Evolutionary conservation across 2,113 vertebrate species (phyloP).

Genomic region (Ictalurus punctatus): DNA sequence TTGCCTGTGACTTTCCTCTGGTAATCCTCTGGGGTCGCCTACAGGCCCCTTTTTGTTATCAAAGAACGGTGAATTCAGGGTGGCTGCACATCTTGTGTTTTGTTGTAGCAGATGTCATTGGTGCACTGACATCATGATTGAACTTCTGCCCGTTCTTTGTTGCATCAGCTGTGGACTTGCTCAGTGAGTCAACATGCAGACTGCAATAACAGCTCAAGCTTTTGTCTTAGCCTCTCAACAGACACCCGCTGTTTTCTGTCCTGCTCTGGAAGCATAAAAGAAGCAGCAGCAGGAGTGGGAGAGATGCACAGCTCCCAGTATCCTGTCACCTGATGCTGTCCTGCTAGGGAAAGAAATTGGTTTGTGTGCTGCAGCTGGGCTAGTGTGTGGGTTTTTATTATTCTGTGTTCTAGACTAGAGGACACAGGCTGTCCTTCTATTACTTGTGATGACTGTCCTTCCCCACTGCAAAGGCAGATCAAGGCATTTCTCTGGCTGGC

Average conservation of each 20-base stretch:
- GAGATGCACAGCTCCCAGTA: constrained; percentile 34
- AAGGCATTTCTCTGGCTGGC: constrained; percentile 10
- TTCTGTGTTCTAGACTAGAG: constrained; percentile 39
- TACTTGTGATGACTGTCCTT: constrained; percentile 12
- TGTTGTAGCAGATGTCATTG: constrained; percentile 28
- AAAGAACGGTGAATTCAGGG: not conserved
- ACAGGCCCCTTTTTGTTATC: constrained; percentile 29
- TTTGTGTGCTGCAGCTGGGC: constrained; percentile 41
- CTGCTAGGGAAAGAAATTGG: constrained; percentile 53
- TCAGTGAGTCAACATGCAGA: constrained; percentile 32
- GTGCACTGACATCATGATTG: constrained; percentile 11
- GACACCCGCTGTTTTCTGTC: not conserved
- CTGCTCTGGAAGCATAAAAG: constrained; percentile 22
- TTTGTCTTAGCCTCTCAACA: constrained; percentile 18
- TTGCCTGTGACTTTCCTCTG: constrained; percentile 11
- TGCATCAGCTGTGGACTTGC: not conserved
- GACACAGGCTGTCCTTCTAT: constrained; percentile 23
- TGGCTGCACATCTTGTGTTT: constrained; percentile 8
- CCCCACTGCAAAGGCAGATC: constrained; percentile 12
- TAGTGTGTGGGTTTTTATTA: constrained; percentile 44
- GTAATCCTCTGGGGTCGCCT: not conserved
- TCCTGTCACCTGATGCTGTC: constrained; percentile 39
- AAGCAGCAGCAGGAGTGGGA: constrained; percentile 35
- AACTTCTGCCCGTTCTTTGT: constrained; percentile 21
- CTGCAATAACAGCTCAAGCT: constrained; percentile 24